Evolutionary conservation across 2,888 invertebrate genomes (phyloP), one percentile per base, ranked within the genome.

Genomic region (Himalopsyche anomala): DNA sequence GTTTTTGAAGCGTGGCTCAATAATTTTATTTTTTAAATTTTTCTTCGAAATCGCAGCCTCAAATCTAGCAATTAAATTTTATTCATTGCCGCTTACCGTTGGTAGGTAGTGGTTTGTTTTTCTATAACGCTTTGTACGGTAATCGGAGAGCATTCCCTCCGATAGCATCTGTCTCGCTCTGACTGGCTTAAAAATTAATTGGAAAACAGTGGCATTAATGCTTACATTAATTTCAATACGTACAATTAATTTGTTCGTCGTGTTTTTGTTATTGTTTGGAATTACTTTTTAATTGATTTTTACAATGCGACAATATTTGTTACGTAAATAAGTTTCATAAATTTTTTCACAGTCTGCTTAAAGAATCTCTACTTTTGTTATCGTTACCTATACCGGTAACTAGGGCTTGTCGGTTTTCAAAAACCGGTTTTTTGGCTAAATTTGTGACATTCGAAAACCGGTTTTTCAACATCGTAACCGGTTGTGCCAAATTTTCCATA

Each of bases 181-280:
- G 28, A 62, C 19, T 62, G 62, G 62, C 62, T 62, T 62, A 62
- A 62, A 56, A 62, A 62, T n/a, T 62, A 62, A 62, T 62, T 62
- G 62, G 62, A 62, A 51, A 62, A 62, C 62, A 62, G 19, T 62
- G 62, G 8, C 19, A 11, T 11, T 28, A 62, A 62, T 62, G 62
- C 62, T 62, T n/a, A 62, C 62, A 62, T 28, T 62, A n/a, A 28
- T 62, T 62, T 62, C n/a, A 62, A 19, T 62, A 62, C 28, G n/a
- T 6, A 51, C 51, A 51, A 15, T 45, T 9, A 45, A 45, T 62
- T 62, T 15, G 62, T 62, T 19, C 0, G 62, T 19, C n/a, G 19
- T 62, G 19, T 62, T 62, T 62, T 62, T 62, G n/a, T 56, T 56
- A n/a, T 56, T 56, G 28, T 62, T 62, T 3, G n/a, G 62, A n/a